Evolutionary conservation across 2,797 vertebrate genomes (phyloP), one percentile per base, ranked within the genome.

Genomic region (Jordanella pulchra): DNA sequence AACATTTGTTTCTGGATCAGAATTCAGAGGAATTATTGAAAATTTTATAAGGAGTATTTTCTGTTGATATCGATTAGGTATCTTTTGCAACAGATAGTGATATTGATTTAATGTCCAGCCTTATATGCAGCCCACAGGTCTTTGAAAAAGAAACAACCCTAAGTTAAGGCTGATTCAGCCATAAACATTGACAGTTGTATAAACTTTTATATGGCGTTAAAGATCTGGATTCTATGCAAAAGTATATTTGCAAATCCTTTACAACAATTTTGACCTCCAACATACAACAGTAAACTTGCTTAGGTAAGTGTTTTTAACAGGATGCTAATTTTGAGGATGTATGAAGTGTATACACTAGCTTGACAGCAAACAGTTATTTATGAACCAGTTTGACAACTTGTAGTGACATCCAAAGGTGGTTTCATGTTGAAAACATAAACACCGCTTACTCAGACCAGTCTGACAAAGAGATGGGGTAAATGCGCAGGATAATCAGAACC

Each of bases 331-430:
- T 39, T 30, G 17, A 30, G 30, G 21, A 53, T 39, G 48, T 35
- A 23, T 35, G 21, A 48, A 48, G 27, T 66, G 64, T 66, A 27
- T 17, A 45, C 30, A 51, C 30, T 12, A 35, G 2, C n/a, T 15
- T 15, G 4, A 42, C 7, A 45, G 67, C 25, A 44, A 69, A 55
- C 39, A 55, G 12, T 11, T 21, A 2, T 47, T 45, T 44, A 30
- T 23, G 2, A 69, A 69, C 25, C 39, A 69, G 50, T 68, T 50
- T 35, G 51, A 54, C 50, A 12, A 21, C n/a, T 25, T 68, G 28
- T 30, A 28, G n/a, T 63, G 35, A 63, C 60, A 42, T 13, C 39
- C 60, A 42, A 44, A 42, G 23, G 35, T 63, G 44, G 64, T 28
- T 65, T 47, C 7, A 48, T 27, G 25, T 54, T 13, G 18, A 54